These are phyloP conservation scores for Lampropteryx suffumata DNA, from an alignment of 2,888 invertebrate genomes.

Conservation along the genomic window DNA sequence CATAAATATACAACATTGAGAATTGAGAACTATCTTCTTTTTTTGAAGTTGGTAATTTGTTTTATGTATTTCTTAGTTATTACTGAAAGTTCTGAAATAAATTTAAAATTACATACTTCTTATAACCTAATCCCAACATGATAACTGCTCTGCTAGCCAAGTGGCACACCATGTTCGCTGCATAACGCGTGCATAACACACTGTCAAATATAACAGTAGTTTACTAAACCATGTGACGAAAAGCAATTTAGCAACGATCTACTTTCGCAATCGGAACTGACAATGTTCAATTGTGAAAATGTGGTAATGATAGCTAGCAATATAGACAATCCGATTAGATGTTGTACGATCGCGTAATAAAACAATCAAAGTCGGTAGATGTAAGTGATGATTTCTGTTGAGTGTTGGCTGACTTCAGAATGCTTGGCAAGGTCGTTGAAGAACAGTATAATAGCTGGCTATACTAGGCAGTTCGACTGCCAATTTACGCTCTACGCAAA, in stretches of 20 bases:
- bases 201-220: constrained; percentile 57
- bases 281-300: constrained; percentile 73
- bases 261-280: constrained; percentile 70
- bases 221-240: constrained; percentile 68
- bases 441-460: constrained; percentile 7
- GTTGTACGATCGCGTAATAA: constrained; percentile 41
- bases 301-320: constrained; percentile 62
- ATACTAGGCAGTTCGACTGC: background rate
- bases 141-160: too few relatives aligned
- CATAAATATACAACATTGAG: too few relatives aligned
- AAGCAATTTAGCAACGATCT: constrained; percentile 71
- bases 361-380: constrained; percentile 42
- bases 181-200: constrained; percentile 40
- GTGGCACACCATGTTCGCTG: constrained; percentile 24
- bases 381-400: constrained; percentile 28
- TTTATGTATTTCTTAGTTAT: too few relatives aligned
- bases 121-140: background rate
- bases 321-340: constrained; percentile 46
- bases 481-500: background rate
- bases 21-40: too few relatives aligned
- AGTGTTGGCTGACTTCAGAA: constrained; percentile 11
- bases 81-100: too few relatives aligned
- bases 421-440: constrained; percentile 22
- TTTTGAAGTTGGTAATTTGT: too few relatives aligned
- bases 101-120: too few relatives aligned